These are phyloP conservation scores for Parochlus steinenii DNA, from an alignment of 2,888 invertebrate genomes.

Conservation along the genomic window DNA sequence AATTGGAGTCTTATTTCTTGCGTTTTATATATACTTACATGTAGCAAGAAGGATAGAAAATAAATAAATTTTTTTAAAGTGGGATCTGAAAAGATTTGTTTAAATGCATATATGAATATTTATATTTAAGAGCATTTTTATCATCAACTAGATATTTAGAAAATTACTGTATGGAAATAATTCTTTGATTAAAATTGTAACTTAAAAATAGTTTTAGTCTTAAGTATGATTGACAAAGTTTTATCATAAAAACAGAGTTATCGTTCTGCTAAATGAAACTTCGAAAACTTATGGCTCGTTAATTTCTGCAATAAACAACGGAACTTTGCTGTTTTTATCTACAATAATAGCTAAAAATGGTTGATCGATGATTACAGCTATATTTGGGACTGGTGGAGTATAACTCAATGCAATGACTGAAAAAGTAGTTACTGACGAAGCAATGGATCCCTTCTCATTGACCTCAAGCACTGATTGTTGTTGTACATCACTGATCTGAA, in stretches of 20 bases:
- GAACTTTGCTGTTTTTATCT: constrained; percentile 31
- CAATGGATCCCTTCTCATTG: constrained; percentile 35
- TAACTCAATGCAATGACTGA: constrained; percentile 34
- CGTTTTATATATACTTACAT: no score
- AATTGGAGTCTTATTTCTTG: background rate
- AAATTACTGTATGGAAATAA: background rate
- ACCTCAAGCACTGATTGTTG: constrained; percentile 36
- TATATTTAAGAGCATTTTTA: no score
- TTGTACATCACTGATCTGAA: constrained; percentile 30
- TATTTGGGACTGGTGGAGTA: constrained; percentile 22
- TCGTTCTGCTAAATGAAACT: background rate
- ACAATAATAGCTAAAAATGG: constrained; percentile 36
- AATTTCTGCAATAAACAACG: constrained; percentile 35
- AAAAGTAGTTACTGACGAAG: constrained; percentile 32
- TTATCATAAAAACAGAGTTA: background rate
- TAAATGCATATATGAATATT: no score
- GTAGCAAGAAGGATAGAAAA: no score
- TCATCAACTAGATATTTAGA: no score
- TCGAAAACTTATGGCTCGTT: constrained; percentile 25
- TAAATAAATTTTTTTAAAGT: no score
- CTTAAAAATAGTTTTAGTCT: background rate
- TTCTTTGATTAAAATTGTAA: background rate
- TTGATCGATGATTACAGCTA: constrained; percentile 29
- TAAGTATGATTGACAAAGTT: background rate
- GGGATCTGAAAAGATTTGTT: no score